Conservation (phyloP, 1,140 invertebrate species). For the Heliothis subflexa region DNA sequence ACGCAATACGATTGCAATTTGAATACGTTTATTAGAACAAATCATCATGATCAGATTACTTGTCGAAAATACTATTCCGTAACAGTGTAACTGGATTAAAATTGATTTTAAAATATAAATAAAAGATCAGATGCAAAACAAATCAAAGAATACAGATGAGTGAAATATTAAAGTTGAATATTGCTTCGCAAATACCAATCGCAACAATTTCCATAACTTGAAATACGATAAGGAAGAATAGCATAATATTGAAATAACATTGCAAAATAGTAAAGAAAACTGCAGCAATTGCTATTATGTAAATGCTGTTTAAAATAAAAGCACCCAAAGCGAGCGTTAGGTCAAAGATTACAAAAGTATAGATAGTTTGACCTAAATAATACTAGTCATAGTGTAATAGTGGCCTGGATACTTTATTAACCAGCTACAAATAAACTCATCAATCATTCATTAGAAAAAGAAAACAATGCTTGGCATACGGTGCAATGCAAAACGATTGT, state of each 20-base stretch:
- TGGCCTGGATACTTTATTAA: not conserved
- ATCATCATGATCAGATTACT: too few relatives aligned
- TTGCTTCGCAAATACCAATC: conserved; percentile 2
- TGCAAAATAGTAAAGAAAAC: not conserved
- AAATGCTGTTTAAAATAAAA: not conserved
- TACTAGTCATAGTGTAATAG: not conserved
- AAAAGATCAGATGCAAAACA: not conserved
- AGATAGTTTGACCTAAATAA: not conserved
- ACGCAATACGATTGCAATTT: too few relatives aligned
- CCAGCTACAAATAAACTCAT: not conserved
- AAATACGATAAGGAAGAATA: conserved; percentile 22
- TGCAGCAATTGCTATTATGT: conserved; percentile 12
- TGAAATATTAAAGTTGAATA: conserved; percentile 1
- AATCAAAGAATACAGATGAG: not conserved
- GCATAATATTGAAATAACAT: conserved; percentile 12
- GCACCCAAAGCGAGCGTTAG: not conserved
- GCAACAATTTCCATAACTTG: conserved; percentile 10
- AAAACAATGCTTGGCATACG: not conserved
- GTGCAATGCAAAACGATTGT: not conserved
- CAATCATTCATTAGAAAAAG: not conserved
- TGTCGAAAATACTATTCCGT: too few relatives aligned
- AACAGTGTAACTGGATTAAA: too few relatives aligned
- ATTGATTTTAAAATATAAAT: too few relatives aligned
- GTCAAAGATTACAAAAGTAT: not conserved
- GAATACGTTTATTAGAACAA: too few relatives aligned